Conservation (phyloP, 2,888 invertebrate genomes). For the Amphipoea oculea region DNA sequence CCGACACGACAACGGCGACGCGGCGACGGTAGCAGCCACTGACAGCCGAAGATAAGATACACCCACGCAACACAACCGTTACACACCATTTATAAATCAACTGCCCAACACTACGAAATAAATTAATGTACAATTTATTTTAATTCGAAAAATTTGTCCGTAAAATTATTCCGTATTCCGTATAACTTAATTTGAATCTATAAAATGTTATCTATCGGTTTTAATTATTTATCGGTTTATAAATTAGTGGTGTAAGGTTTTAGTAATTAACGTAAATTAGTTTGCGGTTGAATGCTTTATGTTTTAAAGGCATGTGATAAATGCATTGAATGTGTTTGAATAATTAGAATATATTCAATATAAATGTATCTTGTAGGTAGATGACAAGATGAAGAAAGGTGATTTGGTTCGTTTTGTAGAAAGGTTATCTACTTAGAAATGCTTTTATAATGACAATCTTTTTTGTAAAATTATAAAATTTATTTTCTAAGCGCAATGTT, state of each 20-base stretch:
- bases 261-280: conserved; percentile 50
- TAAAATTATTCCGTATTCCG: conserved; percentile 56
- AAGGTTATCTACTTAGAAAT: neutral
- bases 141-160: conserved; percentile 58
- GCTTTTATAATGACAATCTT: neutral
- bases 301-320: conserved; percentile 28
- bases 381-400: neutral
- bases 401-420: conserved; percentile 4
- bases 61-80: conserved; percentile 70
- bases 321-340: conserved; percentile 25
- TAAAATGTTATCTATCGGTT: conserved; percentile 54
- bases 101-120: conserved; percentile 50
- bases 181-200: conserved; percentile 61
- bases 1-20: conserved; percentile 66
- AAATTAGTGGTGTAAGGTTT: conserved; percentile 45
- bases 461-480: neutral
- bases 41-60: conserved; percentile 82
- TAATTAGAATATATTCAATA: conserved; percentile 31
- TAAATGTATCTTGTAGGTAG: neutral
- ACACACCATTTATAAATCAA: conserved; percentile 65
- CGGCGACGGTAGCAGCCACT: conserved; percentile 74
- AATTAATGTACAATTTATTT: conserved; percentile 61
- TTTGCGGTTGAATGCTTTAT: conserved; percentile 45
- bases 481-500: neutral
- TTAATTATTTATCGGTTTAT: conserved; percentile 58